Conservation (phyloP, 2,797 vertebrate genomes). For the Mormyrops boulengeri region DNA sequence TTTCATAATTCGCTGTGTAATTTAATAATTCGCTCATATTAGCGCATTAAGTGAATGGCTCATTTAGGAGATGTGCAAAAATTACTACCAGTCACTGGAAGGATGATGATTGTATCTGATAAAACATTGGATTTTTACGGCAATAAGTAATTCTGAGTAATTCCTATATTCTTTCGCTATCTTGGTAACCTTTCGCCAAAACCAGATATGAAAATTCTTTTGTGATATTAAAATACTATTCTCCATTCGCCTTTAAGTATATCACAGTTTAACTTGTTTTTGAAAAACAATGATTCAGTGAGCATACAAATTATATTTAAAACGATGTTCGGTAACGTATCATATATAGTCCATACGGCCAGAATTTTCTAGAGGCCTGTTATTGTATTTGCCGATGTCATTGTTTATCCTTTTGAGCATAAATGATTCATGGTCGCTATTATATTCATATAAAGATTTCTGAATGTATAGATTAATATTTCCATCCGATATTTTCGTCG, state of each 20-base stretch:
- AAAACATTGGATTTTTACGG: slow-evolving; percentile 57
- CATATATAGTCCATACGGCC: background rate
- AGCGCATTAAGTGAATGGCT: slow-evolving; percentile 86
- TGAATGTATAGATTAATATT: background rate
- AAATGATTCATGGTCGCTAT: background rate
- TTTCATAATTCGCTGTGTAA: slow-evolving; percentile 99
- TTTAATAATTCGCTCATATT: slow-evolving; percentile 98
- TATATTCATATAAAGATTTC: background rate
- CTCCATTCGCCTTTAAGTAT: background rate
- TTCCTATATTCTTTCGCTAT: slow-evolving; percentile 17
- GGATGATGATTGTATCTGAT: slow-evolving; percentile 64
- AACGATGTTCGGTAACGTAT: background rate
- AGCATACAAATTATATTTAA: background rate
- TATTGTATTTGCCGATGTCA: background rate
- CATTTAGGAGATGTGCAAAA: slow-evolving; percentile 65
- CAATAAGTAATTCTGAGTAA: slow-evolving; percentile 36
- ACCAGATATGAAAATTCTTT: background rate
- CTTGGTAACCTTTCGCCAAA: background rate
- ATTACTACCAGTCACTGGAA: slow-evolving; percentile 63
- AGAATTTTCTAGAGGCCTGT: background rate
- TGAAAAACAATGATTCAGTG: background rate
- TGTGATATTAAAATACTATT: background rate
- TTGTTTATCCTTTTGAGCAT: background rate
- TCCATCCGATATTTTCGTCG: background rate
- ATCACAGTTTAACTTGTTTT: background rate